phyloP scores from a whole-genome alignment of 2,797 vertebrate species.

The Typhlichthys subterraneus region DNA sequence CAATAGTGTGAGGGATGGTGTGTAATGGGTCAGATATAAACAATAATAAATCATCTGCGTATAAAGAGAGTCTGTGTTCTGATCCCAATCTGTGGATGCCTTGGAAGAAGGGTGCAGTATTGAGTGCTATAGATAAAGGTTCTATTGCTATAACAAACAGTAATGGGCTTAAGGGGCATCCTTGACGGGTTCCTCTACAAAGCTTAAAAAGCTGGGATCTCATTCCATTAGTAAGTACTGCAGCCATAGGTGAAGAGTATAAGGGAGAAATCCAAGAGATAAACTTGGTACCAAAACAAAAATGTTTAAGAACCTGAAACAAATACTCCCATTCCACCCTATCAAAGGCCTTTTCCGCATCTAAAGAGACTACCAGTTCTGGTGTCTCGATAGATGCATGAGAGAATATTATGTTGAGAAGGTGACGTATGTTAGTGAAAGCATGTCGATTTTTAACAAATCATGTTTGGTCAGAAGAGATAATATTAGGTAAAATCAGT shows the following conservation, averaged over 20 bases:
- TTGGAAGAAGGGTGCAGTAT: too few relatives aligned
- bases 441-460: neutral
- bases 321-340: neutral
- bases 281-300: neutral
- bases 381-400: slow-evolving; percentile 15
- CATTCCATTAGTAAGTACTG: too few relatives aligned
- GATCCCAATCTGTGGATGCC: neutral
- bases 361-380: neutral
- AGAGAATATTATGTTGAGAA: neutral
- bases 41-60: neutral
- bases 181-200: too few relatives aligned
- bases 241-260: too few relatives aligned
- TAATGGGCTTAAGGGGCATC: too few relatives aligned
- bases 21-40: neutral
- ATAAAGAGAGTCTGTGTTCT: neutral
- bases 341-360: too few relatives aligned
- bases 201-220: too few relatives aligned
- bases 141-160: too few relatives aligned
- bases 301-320: neutral
- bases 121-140: too few relatives aligned
- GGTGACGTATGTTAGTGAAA: neutral
- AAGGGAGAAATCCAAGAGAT: too few relatives aligned
- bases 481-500: neutral
- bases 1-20: neutral
- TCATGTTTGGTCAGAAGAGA: neutral